Evolutionary conservation across 30 jellyfish, hydroid and myxozoan genomes (phyloP), one percentile per base, ranked within the genome.

Genomic region (Pseudorhiza aurosa): DNA sequence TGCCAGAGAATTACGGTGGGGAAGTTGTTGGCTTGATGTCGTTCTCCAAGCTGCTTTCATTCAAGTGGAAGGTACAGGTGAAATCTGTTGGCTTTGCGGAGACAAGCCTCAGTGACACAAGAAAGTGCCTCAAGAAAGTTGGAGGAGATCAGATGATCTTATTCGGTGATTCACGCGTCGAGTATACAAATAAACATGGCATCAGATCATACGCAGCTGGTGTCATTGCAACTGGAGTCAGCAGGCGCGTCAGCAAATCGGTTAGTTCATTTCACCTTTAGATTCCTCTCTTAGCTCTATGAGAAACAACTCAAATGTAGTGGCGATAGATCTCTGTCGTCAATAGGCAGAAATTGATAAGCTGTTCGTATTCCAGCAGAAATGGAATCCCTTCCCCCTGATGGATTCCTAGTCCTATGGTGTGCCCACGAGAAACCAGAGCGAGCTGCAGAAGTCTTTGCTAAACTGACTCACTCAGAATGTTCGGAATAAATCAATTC

Each of bases 51-150:
- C 30, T 90, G 14, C 25, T 43, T 15, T 56, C 97, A 1, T 86
- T 82, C 29, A 94, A 94, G 32, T 90, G 97, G 97, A 60, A 62
- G 6, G 62, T 90, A 10, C 28, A 8, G 12, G 58, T 75, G 0
- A 72, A 83, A 58, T 47, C 96, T 5, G 35, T 90, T 27, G 97
- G 97, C 11, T 90, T 90, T 49, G 87, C 85, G 25, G 65, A 30
- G 32, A 37, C 75, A 5, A 35, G 67, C 28, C 37, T 53, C 17
- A 12, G 15, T 3, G 94, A 79, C 58, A 15, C 81, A 3, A 72
- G 86, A 27, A 72, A 80, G 51, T 88, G 97, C 64, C 8, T 59
- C 39, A 28, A 39, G 27, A 49, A 44, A 29, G 62, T 19, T 12
- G 31, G 58, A 2, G 68, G 75, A 0, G 62, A n/a, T 12, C 59